Conservation (phyloP, 2,113 vertebrate species). For the Osmerus mordax region DNA sequence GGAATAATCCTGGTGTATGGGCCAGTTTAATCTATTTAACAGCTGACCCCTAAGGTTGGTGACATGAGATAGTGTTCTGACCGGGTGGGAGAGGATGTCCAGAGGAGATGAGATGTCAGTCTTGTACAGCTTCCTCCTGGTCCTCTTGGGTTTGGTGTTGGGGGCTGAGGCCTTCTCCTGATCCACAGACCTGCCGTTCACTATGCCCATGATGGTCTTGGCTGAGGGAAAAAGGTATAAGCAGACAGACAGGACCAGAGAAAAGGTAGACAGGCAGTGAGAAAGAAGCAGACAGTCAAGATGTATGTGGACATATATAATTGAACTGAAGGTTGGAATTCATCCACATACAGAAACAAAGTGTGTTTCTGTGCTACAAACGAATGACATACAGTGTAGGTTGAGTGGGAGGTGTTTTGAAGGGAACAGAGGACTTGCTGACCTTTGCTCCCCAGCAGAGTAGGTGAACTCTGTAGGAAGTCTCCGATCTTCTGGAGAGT, state of each 20-base stretch:
- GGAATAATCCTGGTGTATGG: too few species aligned
- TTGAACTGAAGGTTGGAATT: too few species aligned
- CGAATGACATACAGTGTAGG: not conserved
- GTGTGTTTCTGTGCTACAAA: not conserved
- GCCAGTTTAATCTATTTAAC: too few species aligned
- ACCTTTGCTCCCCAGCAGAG: constrained; percentile 83
- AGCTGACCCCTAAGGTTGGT: too few species aligned
- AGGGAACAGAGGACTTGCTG: constrained; percentile 13
- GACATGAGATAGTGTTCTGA: constrained; percentile 30
- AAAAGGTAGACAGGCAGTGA: not conserved
- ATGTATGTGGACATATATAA: not conserved
- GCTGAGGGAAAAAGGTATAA: constrained; percentile 57
- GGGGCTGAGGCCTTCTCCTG: constrained; percentile 51
- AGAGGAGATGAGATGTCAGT: constrained; percentile 69
- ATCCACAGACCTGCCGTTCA: constrained; percentile 68
- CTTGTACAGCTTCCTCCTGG: constrained; percentile 80
- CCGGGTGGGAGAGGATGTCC: constrained; percentile 71
- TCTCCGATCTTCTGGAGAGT: constrained; percentile 80
- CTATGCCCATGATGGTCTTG: constrained; percentile 76
- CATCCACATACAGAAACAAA: too few species aligned
- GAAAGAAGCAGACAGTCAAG: not conserved
- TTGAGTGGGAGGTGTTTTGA: not conserved
- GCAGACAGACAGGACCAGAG: not conserved
- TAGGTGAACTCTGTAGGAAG: constrained; percentile 81
- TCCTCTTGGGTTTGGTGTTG: constrained; percentile 65